Evolutionary conservation across 2,888 invertebrate genomes (phyloP).

Genomic region (Ectemnius lituratus): DNA sequence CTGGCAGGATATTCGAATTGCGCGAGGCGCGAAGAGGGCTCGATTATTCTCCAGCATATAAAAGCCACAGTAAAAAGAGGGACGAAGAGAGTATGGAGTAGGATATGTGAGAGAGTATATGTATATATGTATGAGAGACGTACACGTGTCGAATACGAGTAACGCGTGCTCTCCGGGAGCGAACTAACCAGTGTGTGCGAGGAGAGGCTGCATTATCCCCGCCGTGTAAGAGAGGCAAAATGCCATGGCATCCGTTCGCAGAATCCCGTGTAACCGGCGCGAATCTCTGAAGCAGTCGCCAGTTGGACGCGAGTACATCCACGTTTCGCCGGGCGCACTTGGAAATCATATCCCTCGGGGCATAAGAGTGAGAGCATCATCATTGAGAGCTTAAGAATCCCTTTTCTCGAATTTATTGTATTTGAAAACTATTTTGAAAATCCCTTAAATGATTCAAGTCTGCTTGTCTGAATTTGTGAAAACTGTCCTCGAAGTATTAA

Average conservation of each 20-base stretch:
- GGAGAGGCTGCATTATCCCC: constrained; percentile 59
- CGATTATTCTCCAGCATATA: neutral
- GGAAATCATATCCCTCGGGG: too few relatives aligned
- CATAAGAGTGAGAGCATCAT: too few relatives aligned
- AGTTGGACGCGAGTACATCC: constrained; percentile 60
- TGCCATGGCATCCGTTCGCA: constrained; percentile 67
- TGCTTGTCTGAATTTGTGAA: neutral
- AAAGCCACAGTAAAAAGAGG: neutral
- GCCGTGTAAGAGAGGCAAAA: constrained; percentile 64
- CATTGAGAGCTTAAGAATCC: too few relatives aligned
- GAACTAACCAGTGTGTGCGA: constrained; percentile 19
- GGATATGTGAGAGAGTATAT: neutral
- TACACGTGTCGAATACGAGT: constrained; percentile 17
- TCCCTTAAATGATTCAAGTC: too few relatives aligned
- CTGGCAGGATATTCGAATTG: too few relatives aligned
- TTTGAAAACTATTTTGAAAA: too few relatives aligned
- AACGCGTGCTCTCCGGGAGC: constrained; percentile 33
- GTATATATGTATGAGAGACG: constrained; percentile 10
- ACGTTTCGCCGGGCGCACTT: constrained; percentile 8
- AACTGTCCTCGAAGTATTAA: neutral
- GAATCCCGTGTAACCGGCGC: constrained; percentile 63
- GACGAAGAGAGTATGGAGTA: neutral
- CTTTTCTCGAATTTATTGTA: too few relatives aligned
- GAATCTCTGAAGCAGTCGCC: constrained; percentile 67
- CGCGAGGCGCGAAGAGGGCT: too few relatives aligned